Base-by-base conservation (phyloP, 2,888 invertebrate genomes). In the Cosmia pyralina region DNA sequence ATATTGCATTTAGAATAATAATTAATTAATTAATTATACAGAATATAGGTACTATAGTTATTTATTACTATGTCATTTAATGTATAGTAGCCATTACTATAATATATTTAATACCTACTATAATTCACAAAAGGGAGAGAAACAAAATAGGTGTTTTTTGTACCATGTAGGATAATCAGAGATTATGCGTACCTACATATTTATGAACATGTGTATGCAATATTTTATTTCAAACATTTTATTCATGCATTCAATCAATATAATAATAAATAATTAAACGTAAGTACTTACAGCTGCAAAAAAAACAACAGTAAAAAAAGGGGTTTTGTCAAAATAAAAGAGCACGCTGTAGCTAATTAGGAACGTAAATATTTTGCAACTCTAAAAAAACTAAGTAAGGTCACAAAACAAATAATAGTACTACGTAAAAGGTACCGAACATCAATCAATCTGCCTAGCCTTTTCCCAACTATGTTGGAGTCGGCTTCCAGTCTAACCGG, bases 191-290 rank as follows among this genome's bases (percentile, higher is more conserved):
- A 38, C 38, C 4, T 38, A 38, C 41, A 41, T 74, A 74, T 74
- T 74, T 28, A 74, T 74, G 38, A 65, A 75, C 65, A 59, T 65
- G 74, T 74, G 13, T 46, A n/a, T 19, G 28, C 17, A 17, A 50
- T 57, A 13, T 55, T 53, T 55, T 53, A 15, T 22, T 55, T 28
- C 6, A 15, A 15, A 55, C 1, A 22, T 52, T 22, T 46, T 73
- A 64, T 22, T 63, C 4, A 72, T 50, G 1, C n/a, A 34, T 52
- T 38, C 5, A 60, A 53, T 50, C 11, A 60, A 15, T n/a, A 15
- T 41, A n/a, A 19, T n/a, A 57, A 60, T 7, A 28, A 70, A 60
- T 70, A 15, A 65, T 17, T 17, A 17, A 44, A 28, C 11, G 4
- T 15, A 64, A 6, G 10, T 11, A 52, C 10, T 1, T 13, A 19